Conservation (phyloP, 2,888 invertebrate species). For the Andricus curvator region DNA sequence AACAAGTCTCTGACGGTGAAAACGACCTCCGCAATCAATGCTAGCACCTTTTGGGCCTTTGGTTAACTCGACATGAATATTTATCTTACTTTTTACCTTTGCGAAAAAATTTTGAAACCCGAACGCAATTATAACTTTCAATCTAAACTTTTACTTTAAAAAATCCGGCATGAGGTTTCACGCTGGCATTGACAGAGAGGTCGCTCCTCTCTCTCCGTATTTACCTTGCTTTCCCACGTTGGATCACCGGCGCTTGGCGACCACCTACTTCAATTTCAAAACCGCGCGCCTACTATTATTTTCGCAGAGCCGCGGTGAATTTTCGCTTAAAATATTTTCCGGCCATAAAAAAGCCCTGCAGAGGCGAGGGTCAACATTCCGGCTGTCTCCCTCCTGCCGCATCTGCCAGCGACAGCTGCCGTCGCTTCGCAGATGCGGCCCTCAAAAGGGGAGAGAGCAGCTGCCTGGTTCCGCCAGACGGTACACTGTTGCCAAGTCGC, state of each 20-base stretch:
- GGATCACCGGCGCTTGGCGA: slow-evolving; percentile 65
- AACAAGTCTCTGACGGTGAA: slow-evolving; percentile 76
- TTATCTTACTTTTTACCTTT: neutral
- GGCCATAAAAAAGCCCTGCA: neutral
- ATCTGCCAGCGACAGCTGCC: slow-evolving; percentile 68
- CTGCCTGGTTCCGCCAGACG: slow-evolving; percentile 45
- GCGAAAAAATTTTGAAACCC: neutral
- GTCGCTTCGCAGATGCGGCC: slow-evolving; percentile 68
- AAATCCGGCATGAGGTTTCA: slow-evolving; percentile 41
- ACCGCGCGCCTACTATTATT: neutral
- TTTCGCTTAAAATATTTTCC: slow-evolving; percentile 7
- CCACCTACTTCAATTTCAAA: slow-evolving; percentile 52
- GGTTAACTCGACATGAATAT: neutral
- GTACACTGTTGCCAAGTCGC: slow-evolving; percentile 37
- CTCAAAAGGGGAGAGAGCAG: slow-evolving; percentile 58
- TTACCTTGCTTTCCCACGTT: slow-evolving; percentile 77
- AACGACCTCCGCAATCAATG: slow-evolving; percentile 77
- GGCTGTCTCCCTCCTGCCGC: slow-evolving; percentile 55
- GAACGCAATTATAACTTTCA: neutral
- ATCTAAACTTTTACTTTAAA: slow-evolving; percentile 11
- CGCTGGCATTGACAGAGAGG: slow-evolving; percentile 76
- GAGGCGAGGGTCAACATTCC: neutral
- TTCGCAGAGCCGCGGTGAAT: slow-evolving; percentile 14
- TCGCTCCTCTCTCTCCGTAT: slow-evolving; percentile 76
- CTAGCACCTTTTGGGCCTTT: slow-evolving; percentile 63